phyloP scores from a whole-genome alignment of 2,888 invertebrate species.

The Steinernema carpocapsae region DNA sequence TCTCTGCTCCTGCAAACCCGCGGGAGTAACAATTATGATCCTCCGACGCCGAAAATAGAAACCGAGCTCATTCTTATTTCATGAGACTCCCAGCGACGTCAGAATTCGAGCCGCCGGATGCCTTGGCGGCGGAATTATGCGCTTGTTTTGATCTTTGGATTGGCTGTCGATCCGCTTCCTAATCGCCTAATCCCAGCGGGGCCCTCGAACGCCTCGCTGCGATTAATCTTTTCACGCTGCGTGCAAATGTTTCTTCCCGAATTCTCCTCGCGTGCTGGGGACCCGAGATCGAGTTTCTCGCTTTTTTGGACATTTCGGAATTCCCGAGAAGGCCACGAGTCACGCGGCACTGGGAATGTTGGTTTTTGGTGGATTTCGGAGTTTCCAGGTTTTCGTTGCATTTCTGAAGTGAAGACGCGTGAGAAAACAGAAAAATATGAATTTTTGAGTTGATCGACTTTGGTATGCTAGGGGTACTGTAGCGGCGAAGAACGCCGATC shows the following conservation, averaged over 20 bases:
- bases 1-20: background rate
- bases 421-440: background rate
- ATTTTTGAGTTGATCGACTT: too few relatives aligned
- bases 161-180: too few relatives aligned
- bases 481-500: background rate
- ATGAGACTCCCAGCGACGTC: slow-evolving; percentile 10
- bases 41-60: background rate
- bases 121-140: background rate
- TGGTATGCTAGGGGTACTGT: background rate
- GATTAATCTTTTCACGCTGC: background rate
- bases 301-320: background rate
- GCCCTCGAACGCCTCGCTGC: background rate
- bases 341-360: background rate
- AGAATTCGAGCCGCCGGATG: background rate
- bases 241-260: slow-evolving; percentile 16
- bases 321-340: background rate
- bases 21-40: background rate
- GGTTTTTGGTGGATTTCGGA: background rate
- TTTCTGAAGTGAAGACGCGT: background rate
- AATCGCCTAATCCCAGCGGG: background rate
- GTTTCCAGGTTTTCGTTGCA: slow-evolving; percentile 1
- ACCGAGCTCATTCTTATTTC: background rate
- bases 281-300: slow-evolving; percentile 16
- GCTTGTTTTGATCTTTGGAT: slow-evolving; percentile 25
- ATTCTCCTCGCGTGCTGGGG: background rate